Conservation (phyloP, 2,113 vertebrate genomes). For the Alligator sinensis region DNA sequence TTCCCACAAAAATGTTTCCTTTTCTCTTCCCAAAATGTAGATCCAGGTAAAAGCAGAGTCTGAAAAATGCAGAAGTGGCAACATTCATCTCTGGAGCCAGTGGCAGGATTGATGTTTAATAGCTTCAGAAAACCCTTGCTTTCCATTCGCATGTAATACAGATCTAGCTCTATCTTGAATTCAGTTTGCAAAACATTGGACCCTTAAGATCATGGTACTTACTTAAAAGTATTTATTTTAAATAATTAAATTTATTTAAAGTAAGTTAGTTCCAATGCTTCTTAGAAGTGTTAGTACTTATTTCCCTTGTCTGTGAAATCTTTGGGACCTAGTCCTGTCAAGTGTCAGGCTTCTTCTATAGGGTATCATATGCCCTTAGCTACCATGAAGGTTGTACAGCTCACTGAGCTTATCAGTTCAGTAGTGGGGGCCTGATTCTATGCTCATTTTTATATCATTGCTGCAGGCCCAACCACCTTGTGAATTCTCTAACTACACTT, state of each 20-base stretch:
- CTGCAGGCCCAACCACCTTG: background rate
- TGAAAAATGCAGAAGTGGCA: background rate
- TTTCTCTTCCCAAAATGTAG: background rate
- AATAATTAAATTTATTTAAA: background rate
- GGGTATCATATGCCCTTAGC: background rate
- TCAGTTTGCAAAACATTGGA: background rate
- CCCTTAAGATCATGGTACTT: background rate
- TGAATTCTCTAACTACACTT: background rate
- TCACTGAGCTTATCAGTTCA: background rate
- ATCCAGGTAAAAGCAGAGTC: background rate
- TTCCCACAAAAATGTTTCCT: background rate
- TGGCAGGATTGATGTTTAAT: background rate
- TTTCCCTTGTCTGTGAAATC: background rate
- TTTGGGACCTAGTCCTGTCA: background rate
- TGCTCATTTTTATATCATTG: background rate
- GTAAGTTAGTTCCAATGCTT: background rate
- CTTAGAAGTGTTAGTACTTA: background rate
- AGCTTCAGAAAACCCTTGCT: background rate
- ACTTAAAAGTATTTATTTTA: too few species aligned
- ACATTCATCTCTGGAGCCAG: background rate
- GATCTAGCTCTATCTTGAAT: background rate
- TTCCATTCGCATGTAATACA: background rate
- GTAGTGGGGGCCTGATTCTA: background rate
- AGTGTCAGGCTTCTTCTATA: background rate
- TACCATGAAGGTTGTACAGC: background rate